A percentile compares a stretch with the other conserved stretches of the same genome.
Conservation (phyloP, 2,113 vertebrate species). For the Notarius quadriscutis region DNA sequence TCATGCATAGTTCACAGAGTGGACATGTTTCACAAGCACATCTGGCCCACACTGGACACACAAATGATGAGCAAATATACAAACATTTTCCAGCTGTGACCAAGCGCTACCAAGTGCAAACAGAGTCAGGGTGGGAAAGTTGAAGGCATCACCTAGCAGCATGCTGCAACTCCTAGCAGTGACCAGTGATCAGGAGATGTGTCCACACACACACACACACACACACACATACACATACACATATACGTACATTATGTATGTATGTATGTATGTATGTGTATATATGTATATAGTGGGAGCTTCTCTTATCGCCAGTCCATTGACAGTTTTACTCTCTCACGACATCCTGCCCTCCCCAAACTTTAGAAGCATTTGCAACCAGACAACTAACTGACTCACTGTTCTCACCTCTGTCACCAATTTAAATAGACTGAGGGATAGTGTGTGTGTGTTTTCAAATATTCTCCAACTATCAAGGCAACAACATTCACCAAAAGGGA, state of each 20-base stretch:
- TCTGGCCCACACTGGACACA: not conserved
- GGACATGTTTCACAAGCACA: not conserved
- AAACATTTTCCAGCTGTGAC: slow-evolving; percentile 55
- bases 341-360: slow-evolving; percentile 4
- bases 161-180: slow-evolving; percentile 48
- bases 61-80: not conserved
- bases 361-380: no score
- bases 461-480: not conserved
- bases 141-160: slow-evolving; percentile 62
- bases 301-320: not conserved
- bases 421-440: not conserved
- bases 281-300: not conserved
- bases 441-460: not conserved
- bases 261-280: no score
- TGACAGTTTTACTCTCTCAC: not conserved
- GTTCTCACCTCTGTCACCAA: not conserved
- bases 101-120: slow-evolving; percentile 44
- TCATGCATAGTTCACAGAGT: not conserved
- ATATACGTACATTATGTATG: no score
- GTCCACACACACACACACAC: not conserved
- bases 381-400: not conserved
- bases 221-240: no score
- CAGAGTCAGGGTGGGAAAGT: slow-evolving; percentile 61
- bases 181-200: not conserved
- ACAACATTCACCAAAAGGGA: not conserved